Evolutionary conservation across 2,888 invertebrate genomes (phyloP).

Genomic region (Lochmaea capreae): DNA sequence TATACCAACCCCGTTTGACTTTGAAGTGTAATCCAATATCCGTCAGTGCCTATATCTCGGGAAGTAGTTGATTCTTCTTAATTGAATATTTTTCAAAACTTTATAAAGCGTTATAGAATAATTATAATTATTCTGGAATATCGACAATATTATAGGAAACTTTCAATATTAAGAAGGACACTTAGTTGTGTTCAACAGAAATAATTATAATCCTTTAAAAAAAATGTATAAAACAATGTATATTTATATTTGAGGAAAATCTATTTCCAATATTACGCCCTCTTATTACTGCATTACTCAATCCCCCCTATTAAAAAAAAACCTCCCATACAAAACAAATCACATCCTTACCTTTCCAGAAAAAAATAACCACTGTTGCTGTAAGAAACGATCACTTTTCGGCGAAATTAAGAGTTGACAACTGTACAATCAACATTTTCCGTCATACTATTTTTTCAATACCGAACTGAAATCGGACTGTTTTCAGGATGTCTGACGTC

Average conservation of each 20-base stretch:
- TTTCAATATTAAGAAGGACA: no score
- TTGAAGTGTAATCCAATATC: no score
- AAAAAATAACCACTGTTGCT: slow-evolving; percentile 5
- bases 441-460: slow-evolving; percentile 24
- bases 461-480: slow-evolving; percentile 46
- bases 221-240: no score
- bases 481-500: slow-evolving; percentile 50
- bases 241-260: background rate
- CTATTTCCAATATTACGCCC: slow-evolving; percentile 24
- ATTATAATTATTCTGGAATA: no score
- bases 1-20: no score
- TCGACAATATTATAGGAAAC: no score
- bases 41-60: no score
- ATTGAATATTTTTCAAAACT: no score
- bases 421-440: slow-evolving; percentile 27
- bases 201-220: no score
- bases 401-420: slow-evolving; percentile 28
- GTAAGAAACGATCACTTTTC: slow-evolving; percentile 8
- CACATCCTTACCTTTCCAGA: slow-evolving; percentile 8
- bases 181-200: no score
- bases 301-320: slow-evolving; percentile 14
- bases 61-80: no score
- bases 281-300: slow-evolving; percentile 31
- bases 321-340: background rate
- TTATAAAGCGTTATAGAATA: no score